Conservation (phyloP, 2,888 invertebrate species). For the Tipula vernalis region DNA sequence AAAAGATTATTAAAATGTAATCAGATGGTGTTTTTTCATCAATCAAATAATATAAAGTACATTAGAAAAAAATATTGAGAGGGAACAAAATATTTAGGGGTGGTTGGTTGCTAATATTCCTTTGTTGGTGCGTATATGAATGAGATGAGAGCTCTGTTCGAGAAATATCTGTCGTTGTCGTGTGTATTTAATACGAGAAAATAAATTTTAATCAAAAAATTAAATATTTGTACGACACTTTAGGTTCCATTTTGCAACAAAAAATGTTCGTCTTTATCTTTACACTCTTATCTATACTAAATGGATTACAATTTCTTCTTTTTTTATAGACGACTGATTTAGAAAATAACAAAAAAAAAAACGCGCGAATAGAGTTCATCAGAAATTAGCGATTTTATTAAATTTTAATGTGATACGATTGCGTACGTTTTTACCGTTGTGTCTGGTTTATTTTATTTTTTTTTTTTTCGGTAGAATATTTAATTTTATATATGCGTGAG, state of each 20-base stretch:
- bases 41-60: neutral
- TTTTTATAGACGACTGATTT: neutral
- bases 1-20: neutral
- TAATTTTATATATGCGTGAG: neutral
- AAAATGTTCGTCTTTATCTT: neutral
- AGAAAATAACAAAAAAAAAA: neutral
- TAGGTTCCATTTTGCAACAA: neutral
- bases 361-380: neutral
- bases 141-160: neutral
- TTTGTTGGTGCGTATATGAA: neutral
- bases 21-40: constrained; percentile 4
- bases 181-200: neutral
- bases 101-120: neutral
- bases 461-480: neutral
- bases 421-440: neutral
- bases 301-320: neutral
- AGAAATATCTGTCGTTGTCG: neutral
- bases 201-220: neutral
- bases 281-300: neutral
- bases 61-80: neutral
- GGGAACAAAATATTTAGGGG: neutral
- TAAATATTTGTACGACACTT: constrained; percentile 4
- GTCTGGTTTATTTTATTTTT: neutral
- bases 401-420: neutral
- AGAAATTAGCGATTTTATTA: neutral